Base-by-base conservation (phyloP, 2,113 vertebrate species). In the Carettochelys insculpta region DNA sequence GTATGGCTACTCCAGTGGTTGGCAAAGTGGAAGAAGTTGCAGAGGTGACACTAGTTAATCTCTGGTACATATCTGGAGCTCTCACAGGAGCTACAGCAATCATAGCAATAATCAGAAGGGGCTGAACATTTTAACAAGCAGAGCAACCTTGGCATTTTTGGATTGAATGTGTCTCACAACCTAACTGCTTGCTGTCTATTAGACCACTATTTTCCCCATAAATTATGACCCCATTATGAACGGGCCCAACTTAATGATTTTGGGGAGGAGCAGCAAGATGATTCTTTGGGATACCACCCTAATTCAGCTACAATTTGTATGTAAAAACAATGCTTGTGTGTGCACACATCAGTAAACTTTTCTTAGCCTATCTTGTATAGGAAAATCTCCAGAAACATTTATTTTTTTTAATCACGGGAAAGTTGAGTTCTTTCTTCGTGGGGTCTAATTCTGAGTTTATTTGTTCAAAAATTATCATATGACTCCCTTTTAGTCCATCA, bases 401-500 rank as follows among this genome's bases (percentile, higher is more conserved):
- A 31, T 90, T 8, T 43, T 73, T 80, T 56, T 7, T 73, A 24
- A 34, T 31, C 43, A 78, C 2, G 58, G 54, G 43, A 27, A 1
- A 52, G 12, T 3, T 58, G 51, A 56, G 71, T 8, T 61, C 3
- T 83, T 92, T 80, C 56, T 76, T 61, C 51, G 38, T 88, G 82
- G 31, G n/a, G 3, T 29, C 7, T 84, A 84, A 85, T n/a, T 51
- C 27, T 88, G 89, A 78, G 77, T 38, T 24, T 82, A 2, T 77
- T 91, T 80, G 2, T 77, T 91, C 51, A 92, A 51, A 90, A 81
- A 48, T 17, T 54, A 83, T 87, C 17, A 51, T 75, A 58, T 20
- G 80, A 45, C n/a, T 38, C 31, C 20, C 54, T 83, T 51, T 11
- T 89, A 61, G 75, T 83, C 93, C 71, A 85, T 94, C 71, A 82